Conservation (phyloP, 2,113 vertebrate species). For the Podarcis raffonei region DNA sequence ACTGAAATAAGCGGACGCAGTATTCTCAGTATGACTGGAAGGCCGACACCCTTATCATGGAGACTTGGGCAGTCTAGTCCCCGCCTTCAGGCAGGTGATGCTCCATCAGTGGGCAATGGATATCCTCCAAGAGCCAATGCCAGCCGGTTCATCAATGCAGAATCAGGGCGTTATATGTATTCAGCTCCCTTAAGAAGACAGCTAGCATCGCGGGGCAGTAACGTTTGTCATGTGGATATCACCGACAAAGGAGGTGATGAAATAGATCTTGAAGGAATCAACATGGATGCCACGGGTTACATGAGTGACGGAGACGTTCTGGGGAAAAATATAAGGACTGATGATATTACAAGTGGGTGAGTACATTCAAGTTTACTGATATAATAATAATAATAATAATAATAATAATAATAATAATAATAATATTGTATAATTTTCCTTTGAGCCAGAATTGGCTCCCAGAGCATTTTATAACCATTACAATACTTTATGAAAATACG, state of each 20-base stretch:
- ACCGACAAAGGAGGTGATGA: slow-evolving; percentile 82
- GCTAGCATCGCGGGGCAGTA: slow-evolving; percentile 82
- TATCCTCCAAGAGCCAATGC: slow-evolving; percentile 83
- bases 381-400: too few relatives aligned
- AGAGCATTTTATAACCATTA: neutral
- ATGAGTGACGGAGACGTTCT: slow-evolving; percentile 98
- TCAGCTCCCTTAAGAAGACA: slow-evolving; percentile 86
- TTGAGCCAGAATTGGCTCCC: neutral
- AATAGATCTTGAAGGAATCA: slow-evolving; percentile 82
- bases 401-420: too few relatives aligned
- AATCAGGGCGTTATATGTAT: slow-evolving; percentile 85
- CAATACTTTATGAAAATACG: neutral
- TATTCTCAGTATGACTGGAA: slow-evolving; percentile 87
- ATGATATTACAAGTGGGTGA: slow-evolving; percentile 94
- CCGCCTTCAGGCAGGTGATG: slow-evolving; percentile 94
- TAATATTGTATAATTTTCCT: neutral
- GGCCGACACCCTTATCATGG: slow-evolving; percentile 90
- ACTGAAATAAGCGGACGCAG: slow-evolving; percentile 90
- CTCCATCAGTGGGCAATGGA: slow-evolving; percentile 89
- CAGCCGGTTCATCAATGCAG: slow-evolving; percentile 76
- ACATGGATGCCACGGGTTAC: slow-evolving; percentile 91
- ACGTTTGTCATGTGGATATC: slow-evolving; percentile 81
- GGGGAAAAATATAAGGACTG: slow-evolving; percentile 89
- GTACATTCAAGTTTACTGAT: slow-evolving; percentile 47
- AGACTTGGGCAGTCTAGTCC: slow-evolving; percentile 93